Evolutionary conservation across 2,797 vertebrate genomes (phyloP).

Genomic region (Tolypeutes matacus): DNA sequence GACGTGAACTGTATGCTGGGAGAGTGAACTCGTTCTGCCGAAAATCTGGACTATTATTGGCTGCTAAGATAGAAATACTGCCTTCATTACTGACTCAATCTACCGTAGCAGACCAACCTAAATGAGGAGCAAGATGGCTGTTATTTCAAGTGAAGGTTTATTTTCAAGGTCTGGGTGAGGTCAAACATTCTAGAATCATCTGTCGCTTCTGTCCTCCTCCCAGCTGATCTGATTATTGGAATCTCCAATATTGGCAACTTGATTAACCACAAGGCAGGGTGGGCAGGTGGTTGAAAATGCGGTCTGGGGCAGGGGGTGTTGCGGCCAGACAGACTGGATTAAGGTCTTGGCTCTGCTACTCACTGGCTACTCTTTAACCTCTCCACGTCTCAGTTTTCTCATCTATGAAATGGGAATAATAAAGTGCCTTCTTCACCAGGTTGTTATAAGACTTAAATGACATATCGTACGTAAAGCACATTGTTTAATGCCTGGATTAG

Average conservation of each 20-base stretch:
- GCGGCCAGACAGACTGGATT: background rate
- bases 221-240: background rate
- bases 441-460: background rate
- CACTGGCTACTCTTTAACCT: background rate
- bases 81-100: background rate
- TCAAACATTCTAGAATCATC: background rate
- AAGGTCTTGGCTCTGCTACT: background rate
- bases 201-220: background rate
- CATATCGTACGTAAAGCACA: rapidly evolving
- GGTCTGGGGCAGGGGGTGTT: too few relatives aligned
- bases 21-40: background rate
- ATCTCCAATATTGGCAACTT: background rate
- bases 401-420: background rate
- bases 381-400: background rate
- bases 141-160: background rate
- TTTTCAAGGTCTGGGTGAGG: conserved; percentile 11
- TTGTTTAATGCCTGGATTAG: background rate
- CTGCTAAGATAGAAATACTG: background rate
- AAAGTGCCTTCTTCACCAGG: background rate
- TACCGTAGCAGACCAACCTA: background rate
- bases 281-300: background rate
- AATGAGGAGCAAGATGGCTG: background rate
- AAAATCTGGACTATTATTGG: background rate
- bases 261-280: background rate
- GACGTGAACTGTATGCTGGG: rapidly evolving